Conservation (phyloP, 2,113 vertebrate genomes). For the Lonchura striata region DNA sequence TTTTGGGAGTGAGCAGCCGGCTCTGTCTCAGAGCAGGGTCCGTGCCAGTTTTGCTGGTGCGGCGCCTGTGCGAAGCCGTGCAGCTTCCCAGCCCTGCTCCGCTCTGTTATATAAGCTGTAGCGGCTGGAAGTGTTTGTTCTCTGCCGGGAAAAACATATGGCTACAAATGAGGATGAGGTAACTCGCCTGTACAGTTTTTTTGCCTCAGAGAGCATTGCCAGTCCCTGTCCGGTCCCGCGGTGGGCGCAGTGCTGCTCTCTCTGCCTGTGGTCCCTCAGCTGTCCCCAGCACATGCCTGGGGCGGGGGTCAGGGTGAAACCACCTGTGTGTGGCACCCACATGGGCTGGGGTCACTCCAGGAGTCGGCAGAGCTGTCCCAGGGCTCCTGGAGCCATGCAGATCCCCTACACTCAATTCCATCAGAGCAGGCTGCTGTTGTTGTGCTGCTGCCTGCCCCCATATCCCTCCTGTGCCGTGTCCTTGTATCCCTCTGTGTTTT, state of each 20-base stretch:
- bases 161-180: conserved; percentile 3
- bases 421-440: background rate
- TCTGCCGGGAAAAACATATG: conserved; percentile 7
- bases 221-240: background rate
- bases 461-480: background rate
- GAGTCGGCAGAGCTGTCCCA: background rate
- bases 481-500: fast-evolving
- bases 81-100: background rate
- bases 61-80: background rate
- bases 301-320: background rate
- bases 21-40: background rate
- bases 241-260: fast-evolving
- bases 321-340: background rate
- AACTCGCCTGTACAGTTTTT: background rate
- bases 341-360: fast-evolving
- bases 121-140: conserved; percentile 32
- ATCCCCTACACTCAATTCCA: fast-evolving
- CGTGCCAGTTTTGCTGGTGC: background rate
- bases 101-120: background rate
- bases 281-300: background rate
- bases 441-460: fast-evolving
- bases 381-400: fast-evolving
- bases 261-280: background rate
- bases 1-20: fast-evolving
- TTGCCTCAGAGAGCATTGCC: background rate